Conservation (phyloP, 2,797 vertebrate genomes). For the Galagoides demidoff region DNA sequence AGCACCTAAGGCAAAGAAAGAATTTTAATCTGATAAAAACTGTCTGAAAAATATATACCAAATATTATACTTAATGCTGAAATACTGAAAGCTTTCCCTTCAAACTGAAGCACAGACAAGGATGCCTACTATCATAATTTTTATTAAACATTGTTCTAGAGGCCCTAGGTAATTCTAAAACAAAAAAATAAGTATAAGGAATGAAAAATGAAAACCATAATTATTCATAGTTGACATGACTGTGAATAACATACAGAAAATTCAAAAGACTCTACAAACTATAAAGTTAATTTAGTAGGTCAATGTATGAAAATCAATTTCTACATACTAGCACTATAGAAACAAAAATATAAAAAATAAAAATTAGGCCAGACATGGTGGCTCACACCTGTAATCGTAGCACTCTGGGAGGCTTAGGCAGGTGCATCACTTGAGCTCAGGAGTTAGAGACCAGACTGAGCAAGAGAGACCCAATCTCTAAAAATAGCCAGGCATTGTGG, state of each 20-base stretch:
- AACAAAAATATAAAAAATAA: background rate
- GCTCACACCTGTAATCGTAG: too few relatives aligned
- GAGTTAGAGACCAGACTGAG: too few relatives aligned
- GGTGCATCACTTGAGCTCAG: too few relatives aligned
- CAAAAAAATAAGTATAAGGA: background rate
- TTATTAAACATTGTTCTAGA: background rate
- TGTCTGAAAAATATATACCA: background rate
- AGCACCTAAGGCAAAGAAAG: background rate
- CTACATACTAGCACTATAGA: background rate
- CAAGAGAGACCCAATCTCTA: too few relatives aligned
- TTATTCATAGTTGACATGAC: background rate
- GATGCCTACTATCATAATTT: too few relatives aligned
- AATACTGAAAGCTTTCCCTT: background rate
- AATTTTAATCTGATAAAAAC: background rate
- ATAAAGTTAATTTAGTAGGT: background rate
- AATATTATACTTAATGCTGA: background rate
- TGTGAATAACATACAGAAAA: background rate
- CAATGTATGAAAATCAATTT: constrained; percentile 4
- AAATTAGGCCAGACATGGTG: background rate
- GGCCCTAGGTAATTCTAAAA: background rate
- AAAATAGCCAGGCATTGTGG: too few relatives aligned
- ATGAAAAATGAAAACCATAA: background rate
- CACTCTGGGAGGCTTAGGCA: too few relatives aligned
- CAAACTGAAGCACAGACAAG: background rate
- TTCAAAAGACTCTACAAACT: background rate